Evolutionary conservation across 2,113 vertebrate species (phyloP), one percentile per base, ranked within the genome.

Genomic region (Pituophis catenifer): DNA sequence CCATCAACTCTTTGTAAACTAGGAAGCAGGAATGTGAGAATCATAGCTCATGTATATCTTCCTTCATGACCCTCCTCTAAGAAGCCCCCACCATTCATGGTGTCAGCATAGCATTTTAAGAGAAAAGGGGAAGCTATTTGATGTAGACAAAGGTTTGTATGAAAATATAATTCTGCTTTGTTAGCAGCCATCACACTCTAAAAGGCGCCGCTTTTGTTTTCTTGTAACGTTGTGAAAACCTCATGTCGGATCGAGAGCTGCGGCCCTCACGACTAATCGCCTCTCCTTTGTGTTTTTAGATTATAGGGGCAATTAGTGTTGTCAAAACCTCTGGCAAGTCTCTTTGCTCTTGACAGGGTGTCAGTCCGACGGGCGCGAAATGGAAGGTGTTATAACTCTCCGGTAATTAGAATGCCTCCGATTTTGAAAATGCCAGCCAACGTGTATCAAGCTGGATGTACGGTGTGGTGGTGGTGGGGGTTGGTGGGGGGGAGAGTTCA

Each of bases 301-400:
- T 97, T 97, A 97, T 97, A 97, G 97, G 97, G 97, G 97, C 97
- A 97, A 97, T 97, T 97, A 97, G 96, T 97, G 97, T 97, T 97
- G 97, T 97, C 97, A 97, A 97, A 97, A 97, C 97, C 97, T 97
- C 97, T 97, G 97, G 97, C 97, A 97, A 96, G 96, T 97, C 97
- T 97, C 97, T 97, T 96, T 97, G 97, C 97, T 97, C 97, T 97
- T 97, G 97, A 97, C 97, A 97, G 96, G 97, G 96, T 97, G 97
- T 97, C 97, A 97, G 97, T 97, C 97, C 97, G 94, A 94, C 92
- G 96, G 97, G 97, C 95, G 95, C 95, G 95, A 97, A 97, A 97
- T 97, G 96, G 97, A 97, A 97, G 97, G 97, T 97, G 97, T 97
- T 97, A 97, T 97, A 97, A 97, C 97, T 97, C 97, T 96, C 96